Evolutionary conservation across 1,140 invertebrate species (phyloP).

Genomic region (Pomacea maculata): DNA sequence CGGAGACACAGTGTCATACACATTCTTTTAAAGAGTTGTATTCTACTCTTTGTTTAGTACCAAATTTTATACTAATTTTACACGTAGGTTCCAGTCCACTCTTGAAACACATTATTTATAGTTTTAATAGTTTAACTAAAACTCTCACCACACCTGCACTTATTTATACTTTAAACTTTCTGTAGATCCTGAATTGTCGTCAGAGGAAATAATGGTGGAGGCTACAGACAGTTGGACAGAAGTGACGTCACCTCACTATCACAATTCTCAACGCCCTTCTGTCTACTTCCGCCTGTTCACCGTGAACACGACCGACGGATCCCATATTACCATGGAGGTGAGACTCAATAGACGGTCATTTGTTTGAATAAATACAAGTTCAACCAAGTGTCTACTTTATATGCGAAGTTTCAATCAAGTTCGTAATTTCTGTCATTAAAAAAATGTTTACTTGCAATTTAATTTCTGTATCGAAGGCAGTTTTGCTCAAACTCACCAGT

Average conservation of each 20-base stretch:
- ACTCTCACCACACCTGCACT: neutral
- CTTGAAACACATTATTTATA: neutral
- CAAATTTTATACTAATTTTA: too few relatives aligned
- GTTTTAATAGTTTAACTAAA: neutral
- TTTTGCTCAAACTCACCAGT: neutral
- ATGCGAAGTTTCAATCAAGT: too few relatives aligned
- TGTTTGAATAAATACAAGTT: neutral
- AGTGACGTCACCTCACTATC: conserved; percentile 12
- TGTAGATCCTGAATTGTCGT: conserved; percentile 10
- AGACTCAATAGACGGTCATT: neutral
- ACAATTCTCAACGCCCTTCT: neutral
- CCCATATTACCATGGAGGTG: conserved; percentile 5
- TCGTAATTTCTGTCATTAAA: too few relatives aligned
- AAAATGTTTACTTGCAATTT: neutral
- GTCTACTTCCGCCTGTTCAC: conserved; percentile 9
- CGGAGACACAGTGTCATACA: too few relatives aligned
- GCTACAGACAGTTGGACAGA: conserved; percentile 9
- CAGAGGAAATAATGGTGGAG: neutral
- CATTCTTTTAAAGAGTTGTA: too few relatives aligned
- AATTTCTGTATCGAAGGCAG: neutral
- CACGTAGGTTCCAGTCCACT: too few relatives aligned
- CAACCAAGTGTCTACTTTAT: too few relatives aligned
- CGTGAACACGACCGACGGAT: conserved; percentile 6
- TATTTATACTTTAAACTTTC: too few relatives aligned
- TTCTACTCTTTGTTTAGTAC: too few relatives aligned